Evolutionary conservation across 2,797 vertebrate species (phyloP).

Genomic region (Helarctos malayanus): DNA sequence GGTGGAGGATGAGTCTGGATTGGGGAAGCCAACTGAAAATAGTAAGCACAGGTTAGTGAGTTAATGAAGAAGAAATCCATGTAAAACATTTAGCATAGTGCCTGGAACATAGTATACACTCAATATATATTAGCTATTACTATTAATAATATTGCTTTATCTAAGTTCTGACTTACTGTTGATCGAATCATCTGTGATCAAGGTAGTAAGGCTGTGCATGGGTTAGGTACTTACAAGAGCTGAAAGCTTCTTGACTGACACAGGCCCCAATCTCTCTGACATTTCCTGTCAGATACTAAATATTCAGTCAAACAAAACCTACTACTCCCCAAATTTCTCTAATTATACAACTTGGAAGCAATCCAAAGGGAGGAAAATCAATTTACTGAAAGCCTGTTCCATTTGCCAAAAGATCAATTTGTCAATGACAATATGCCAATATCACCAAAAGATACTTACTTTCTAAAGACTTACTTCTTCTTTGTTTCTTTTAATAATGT

Average conservation of each 20-base stretch:
- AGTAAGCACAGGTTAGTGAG: neutral
- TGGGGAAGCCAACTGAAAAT: neutral
- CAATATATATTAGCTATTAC: neutral
- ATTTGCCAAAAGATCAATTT: conserved; percentile 46
- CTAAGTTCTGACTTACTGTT: neutral
- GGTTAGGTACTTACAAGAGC: neutral
- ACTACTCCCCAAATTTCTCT: neutral
- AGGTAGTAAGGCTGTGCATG: neutral
- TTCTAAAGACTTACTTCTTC: neutral
- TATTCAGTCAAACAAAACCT: neutral
- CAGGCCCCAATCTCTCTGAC: neutral
- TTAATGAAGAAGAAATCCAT: neutral
- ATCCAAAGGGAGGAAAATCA: neutral
- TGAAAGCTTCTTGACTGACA: neutral
- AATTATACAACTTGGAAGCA: neutral
- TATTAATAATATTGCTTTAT: neutral
- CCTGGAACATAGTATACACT: neutral
- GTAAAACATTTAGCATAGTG: neutral
- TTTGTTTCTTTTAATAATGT: neutral
- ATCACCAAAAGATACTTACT: neutral
- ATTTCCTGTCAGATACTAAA: neutral
- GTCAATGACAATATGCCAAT: neutral
- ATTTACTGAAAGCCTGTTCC: neutral
- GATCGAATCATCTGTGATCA: neutral
- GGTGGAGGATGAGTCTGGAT: neutral